Base-by-base conservation (phyloP, 2,113 vertebrate genomes). In the Hydrochoerus hydrochaeris region DNA sequence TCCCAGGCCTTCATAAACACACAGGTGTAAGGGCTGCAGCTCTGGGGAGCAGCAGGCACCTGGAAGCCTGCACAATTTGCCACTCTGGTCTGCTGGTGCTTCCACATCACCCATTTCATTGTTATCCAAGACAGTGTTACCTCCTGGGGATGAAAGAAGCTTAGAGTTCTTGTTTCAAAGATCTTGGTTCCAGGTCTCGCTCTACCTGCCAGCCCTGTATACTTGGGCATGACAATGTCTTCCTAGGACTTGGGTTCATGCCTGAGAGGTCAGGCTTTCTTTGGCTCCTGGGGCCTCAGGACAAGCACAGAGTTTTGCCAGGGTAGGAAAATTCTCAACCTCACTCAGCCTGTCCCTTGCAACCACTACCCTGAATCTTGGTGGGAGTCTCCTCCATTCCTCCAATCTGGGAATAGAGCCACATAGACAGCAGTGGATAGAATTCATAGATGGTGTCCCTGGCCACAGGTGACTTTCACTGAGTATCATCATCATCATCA, bases 51-150 rank as follows among this genome's bases (percentile, higher is more conserved):
- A 60, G 92, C 78, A 71, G 62, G 85, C 95, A 78, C 91, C 19
- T 73, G 88, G 91, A 97, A 95, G 97, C 95, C 96, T 86, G 94
- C 91, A 97, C 91, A 90, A 88, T 95, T 94, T 96, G 88, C 96
- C 73, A 90, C 90, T 67, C 17, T 28, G 57, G 67, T 88, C 30
- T 38, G 46, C 62, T 92, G 57, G 52, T 6, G 4, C 71, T 81
- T 16, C 52, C 38, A 16, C 46, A 30, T 22, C 26, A 83, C 83
- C 83, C 2, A 75, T 85, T 96, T 97, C 87, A 90, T 88, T 93
- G 91, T 96, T 97, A 93, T 87, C 95, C 62, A 58, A 97, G 97
- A 97, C 95, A 97, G 95, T 69, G 95, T 98, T 89, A 95, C 97
- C 96, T 96, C 67, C 46, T 44, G 19, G 83, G 57, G 67, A 17